These are phyloP conservation scores for Drosophila carrolli DNA, from an alignment of 1,140 invertebrate species.

Conservation along the genomic window DNA sequence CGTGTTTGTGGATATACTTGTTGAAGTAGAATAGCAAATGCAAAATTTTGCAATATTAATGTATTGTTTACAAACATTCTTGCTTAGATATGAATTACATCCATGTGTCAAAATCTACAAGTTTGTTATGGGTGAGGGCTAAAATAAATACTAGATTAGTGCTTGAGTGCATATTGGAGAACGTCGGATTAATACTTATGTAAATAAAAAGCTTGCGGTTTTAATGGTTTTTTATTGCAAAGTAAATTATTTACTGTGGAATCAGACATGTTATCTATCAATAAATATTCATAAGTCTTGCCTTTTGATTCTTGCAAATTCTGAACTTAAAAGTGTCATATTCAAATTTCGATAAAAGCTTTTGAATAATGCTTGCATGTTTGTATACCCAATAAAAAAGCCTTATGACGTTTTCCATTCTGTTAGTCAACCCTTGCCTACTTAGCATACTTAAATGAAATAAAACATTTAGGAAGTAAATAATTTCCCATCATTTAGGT, in stretches of 20 bases:
- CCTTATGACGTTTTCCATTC: conserved; percentile 5
- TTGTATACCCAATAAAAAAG: not conserved
- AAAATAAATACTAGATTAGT: conserved; percentile 6
- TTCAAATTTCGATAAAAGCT: not conserved
- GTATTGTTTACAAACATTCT: not conserved
- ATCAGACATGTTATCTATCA: not conserved
- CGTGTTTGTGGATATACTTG: not conserved
- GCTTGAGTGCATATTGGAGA: not conserved
- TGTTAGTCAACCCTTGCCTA: not conserved
- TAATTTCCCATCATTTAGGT: conserved; percentile 44
- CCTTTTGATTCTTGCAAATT: conserved; percentile 1
- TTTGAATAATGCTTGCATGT: not conserved
- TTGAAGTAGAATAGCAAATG: not conserved
- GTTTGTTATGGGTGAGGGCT: not conserved
- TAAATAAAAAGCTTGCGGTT: not conserved
- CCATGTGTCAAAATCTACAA: conserved; percentile 17
- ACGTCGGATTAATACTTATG: conserved; percentile 4
- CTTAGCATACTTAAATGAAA: conserved; percentile 29
- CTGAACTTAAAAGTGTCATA: not conserved
- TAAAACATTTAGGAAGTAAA: conserved; percentile 26
- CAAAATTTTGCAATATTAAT: conserved; percentile 1
- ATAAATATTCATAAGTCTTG: conserved; percentile 4
- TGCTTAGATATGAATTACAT: not conserved
- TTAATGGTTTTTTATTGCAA: conserved; percentile 19
- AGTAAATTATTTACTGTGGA: conserved; percentile 1